Percentiles rank a stretch among this genome's conserved stretches.
phyloP scores from a whole-genome alignment of 2,113 vertebrate genomes.

The Stercorarius parasiticus region DNA sequence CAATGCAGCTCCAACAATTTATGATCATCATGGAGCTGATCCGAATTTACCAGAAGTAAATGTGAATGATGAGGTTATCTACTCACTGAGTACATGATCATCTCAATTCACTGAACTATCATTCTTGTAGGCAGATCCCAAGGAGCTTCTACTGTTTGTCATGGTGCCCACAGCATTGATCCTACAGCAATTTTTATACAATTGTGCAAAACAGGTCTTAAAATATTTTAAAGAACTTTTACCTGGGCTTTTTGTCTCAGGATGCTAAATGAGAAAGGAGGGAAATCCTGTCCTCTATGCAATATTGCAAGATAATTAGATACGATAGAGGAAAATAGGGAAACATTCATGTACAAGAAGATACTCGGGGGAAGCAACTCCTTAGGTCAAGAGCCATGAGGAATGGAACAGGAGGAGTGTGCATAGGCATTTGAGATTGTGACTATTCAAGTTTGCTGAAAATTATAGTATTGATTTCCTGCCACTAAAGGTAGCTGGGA shows the following conservation, averaged over 20 bases:
- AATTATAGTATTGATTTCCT: not conserved
- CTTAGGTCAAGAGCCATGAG: no score
- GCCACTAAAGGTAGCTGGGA: not conserved
- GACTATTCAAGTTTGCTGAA: not conserved
- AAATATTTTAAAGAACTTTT: not conserved
- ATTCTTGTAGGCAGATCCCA: not conserved
- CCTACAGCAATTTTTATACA: not conserved
- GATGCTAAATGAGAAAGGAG: not conserved
- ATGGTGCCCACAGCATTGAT: not conserved
- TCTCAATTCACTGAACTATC: not conserved
- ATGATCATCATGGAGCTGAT: rapidly evolving
- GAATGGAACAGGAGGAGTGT: not conserved
- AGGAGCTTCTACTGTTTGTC: not conserved
- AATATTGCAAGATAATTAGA: not conserved
- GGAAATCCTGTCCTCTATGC: not conserved
- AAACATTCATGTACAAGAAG: not conserved
- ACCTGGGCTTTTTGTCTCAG: not conserved
- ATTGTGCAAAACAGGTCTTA: not conserved
- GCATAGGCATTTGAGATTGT: not conserved
- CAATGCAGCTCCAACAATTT: not conserved
- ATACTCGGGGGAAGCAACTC: not conserved
- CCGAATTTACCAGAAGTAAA: not conserved
- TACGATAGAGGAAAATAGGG: not conserved
- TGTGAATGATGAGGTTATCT: not conserved
- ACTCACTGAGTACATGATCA: not conserved